Base-by-base conservation (phyloP, 2,888 invertebrate species). In the Drosophila siamana region DNA sequence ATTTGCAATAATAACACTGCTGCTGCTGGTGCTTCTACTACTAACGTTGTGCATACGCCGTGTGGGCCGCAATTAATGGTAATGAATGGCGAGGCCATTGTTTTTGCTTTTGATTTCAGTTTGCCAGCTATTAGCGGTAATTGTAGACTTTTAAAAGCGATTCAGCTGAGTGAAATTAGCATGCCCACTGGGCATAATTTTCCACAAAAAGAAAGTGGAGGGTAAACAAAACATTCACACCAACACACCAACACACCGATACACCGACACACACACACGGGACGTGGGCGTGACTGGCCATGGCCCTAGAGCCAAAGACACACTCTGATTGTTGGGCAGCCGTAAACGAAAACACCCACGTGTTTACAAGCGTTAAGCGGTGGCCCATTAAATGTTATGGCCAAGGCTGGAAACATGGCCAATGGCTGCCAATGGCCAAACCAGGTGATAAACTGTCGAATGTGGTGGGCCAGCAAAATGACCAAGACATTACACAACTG, bases 281-380 rank as follows among this genome's bases (percentile, higher is more conserved):
- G 36, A 40, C 41, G 50, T 47, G 63, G 76, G 68, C 76, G 71
- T 65, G 79, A 64, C 72, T 15, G 55, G 30, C 30, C 55, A 44
- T 60, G 60, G 24, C 9, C 41, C 15, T 28, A n/a, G 24, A 24
- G 11, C 28, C 36, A 15, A 36, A 33, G 46, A 65, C 48, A 63
- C 43, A 48, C 65, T 69, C 43, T 63, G 78, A 80, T 85, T 81
- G 70, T 61, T 46, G 24, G 33, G 30, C 16, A 22, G 15, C 36
- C 59, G 46, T 44, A 55, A 55, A 44, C 55, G 55, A 55, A 44
- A 56, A 62, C 76, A 67, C 78, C 69, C 66, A 81, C 79, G 79
- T 84, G 83, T 80, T 81, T 84, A 84, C 87, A 86, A 81, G 85
- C 83, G 86, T 86, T 86, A 83, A 83, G 86, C 83, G 86, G 74